Percentiles rank a stretch among this genome's conserved stretches.
Evolutionary conservation across 2,797 vertebrate species (phyloP).

Genomic region (Tamandua tetradactyla): DNA sequence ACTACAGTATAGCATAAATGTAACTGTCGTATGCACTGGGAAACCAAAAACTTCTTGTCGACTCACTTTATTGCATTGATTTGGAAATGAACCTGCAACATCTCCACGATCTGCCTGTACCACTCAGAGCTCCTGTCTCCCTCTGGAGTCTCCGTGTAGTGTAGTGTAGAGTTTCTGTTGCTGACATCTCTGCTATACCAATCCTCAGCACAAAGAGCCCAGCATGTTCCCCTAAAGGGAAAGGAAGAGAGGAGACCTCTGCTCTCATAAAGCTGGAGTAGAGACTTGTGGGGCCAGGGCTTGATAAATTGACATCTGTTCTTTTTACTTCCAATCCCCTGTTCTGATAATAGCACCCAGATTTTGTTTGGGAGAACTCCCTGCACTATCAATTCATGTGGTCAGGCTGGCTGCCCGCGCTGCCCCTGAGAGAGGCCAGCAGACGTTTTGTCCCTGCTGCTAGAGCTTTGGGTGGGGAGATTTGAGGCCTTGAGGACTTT

Average conservation of each 20-base stretch:
- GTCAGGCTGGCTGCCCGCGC: background rate
- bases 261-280: background rate
- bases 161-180: background rate
- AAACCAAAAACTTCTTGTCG: too few relatives aligned
- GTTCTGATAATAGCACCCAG: background rate
- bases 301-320: background rate
- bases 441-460: background rate
- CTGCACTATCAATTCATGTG: rapidly evolving
- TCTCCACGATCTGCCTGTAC: too few relatives aligned
- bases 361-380: background rate
- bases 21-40: too few relatives aligned
- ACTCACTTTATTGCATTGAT: too few relatives aligned
- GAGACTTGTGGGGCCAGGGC: background rate
- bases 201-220: background rate
- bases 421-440: background rate
- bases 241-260: background rate
- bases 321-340: background rate
- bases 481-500: background rate
- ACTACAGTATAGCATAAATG: too few relatives aligned
- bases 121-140: background rate
- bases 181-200: background rate
- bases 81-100: too few relatives aligned
- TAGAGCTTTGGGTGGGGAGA: background rate
- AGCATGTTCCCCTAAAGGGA: background rate
- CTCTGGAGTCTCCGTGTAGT: too few relatives aligned